These are phyloP conservation scores for Illadopsis cleaveri DNA, from an alignment of 2,113 vertebrate species.

Conservation along the genomic window DNA sequence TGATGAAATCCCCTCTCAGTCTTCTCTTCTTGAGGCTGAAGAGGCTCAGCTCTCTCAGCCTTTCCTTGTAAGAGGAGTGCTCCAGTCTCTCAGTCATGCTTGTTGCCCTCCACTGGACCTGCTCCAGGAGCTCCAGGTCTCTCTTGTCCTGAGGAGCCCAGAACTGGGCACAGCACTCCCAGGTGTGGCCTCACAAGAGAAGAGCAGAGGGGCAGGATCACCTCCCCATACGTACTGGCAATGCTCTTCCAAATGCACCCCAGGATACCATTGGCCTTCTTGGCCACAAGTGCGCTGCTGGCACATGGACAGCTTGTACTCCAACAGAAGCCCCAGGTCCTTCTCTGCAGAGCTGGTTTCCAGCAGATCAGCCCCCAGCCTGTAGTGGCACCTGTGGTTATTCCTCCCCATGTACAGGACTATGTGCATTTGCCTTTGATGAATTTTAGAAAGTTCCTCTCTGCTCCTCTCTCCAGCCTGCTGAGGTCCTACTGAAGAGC, in stretches of 20 bases:
- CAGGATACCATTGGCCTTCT: background rate
- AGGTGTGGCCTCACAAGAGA: background rate
- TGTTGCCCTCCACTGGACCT: background rate
- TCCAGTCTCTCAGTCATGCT: background rate
- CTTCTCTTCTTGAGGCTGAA: background rate
- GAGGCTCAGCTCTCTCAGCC: background rate
- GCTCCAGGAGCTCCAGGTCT: background rate
- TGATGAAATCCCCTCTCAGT: background rate
- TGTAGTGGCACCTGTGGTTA: background rate
- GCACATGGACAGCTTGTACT: no score
- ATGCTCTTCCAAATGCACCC: background rate
- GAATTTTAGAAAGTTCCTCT: background rate
- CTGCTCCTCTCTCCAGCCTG: background rate
- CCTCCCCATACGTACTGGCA: accelerated
- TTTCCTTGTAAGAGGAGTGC: background rate
- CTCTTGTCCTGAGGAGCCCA: background rate
- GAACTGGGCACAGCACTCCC: background rate
- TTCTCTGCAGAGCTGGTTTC: background rate
- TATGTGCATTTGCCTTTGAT: background rate
- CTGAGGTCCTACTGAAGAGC: background rate
- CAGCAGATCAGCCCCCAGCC: background rate
- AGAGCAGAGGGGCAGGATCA: background rate
- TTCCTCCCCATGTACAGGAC: background rate
- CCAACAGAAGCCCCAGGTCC: background rate
- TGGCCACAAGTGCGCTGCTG: background rate